These are phyloP conservation scores for Brachypalpus laphriformis DNA, from an alignment of 2,888 invertebrate species.

Conservation along the genomic window DNA sequence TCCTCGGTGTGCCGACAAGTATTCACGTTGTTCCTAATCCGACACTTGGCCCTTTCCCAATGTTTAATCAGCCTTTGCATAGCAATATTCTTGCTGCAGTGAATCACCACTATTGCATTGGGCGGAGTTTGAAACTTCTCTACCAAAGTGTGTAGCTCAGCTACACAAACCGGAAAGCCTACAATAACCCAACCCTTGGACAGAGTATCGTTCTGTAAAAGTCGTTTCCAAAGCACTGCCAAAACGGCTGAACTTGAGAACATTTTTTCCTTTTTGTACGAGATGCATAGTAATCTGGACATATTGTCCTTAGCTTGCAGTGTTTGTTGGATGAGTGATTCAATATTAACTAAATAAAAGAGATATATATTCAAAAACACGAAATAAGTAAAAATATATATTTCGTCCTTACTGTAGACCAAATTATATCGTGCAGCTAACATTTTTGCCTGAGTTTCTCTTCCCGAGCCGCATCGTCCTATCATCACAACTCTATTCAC, in stretches of 20 bases:
- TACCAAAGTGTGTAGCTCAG: conserved; percentile 84
- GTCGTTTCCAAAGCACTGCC: conserved; percentile 77
- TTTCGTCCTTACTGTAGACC: conserved; percentile 83
- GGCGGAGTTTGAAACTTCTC: conserved; percentile 84
- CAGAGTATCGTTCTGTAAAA: conserved; percentile 83
- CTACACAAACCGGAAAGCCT: conserved; percentile 83
- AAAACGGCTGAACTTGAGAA: conserved; percentile 77
- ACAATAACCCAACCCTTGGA: conserved; percentile 86
- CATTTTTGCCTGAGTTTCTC: conserved; percentile 84
- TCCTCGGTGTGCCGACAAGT: conserved; percentile 76
- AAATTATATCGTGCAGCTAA: conserved; percentile 83
- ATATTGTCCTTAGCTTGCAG: conserved; percentile 74
- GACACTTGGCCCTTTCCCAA: conserved; percentile 55
- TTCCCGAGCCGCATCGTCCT: conserved; percentile 85
- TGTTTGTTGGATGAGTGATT: conserved; percentile 77
- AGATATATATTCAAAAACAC: background rate
- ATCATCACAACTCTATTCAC: conserved; percentile 84
- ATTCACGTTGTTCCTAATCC: conserved; percentile 26
- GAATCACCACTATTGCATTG: conserved; percentile 82
- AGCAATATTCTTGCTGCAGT: conserved; percentile 77
- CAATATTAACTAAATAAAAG: conserved; percentile 77
- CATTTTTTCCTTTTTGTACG: conserved; percentile 75
- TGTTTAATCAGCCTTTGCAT: conserved; percentile 76
- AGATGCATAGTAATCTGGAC: conserved; percentile 75
- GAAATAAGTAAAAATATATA: conserved; percentile 80